Conservation (phyloP, 2,888 invertebrate species). For the Pyrrhosoma nymphula region DNA sequence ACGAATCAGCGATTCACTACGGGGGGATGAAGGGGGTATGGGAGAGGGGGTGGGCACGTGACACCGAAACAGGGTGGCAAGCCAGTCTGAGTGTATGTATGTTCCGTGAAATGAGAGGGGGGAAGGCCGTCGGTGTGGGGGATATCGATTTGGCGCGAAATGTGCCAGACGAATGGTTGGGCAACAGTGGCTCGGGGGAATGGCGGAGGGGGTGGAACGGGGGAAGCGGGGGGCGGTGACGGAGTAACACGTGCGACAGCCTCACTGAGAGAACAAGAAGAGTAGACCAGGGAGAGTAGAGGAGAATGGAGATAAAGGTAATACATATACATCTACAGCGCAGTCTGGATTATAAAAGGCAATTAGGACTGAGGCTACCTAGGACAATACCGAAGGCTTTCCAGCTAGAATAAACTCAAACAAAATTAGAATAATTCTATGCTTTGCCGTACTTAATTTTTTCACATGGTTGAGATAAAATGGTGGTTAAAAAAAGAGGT, state of each 20-base stretch:
- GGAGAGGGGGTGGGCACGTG: slow-evolving; percentile 7
- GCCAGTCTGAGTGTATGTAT: background rate
- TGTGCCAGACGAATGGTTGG: slow-evolving; percentile 64
- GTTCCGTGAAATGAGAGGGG: slow-evolving; percentile 37
- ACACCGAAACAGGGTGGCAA: slow-evolving; percentile 48
- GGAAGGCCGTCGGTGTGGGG: background rate
- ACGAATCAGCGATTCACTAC: background rate
- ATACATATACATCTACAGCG: no score
- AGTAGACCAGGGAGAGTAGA: background rate
- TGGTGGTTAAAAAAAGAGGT: no score
- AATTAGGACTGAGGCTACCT: no score
- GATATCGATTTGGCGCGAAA: slow-evolving; percentile 58
- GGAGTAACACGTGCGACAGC: background rate
- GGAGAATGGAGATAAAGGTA: background rate
- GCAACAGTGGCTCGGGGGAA: slow-evolving; percentile 28
- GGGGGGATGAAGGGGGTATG: background rate
- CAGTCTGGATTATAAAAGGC: no score
- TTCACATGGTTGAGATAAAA: no score
- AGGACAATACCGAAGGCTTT: no score
- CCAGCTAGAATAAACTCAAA: no score
- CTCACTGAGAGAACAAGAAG: background rate
- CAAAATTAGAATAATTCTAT: no score
- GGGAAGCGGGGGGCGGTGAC: background rate
- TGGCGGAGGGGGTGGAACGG: background rate
- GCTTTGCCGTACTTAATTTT: no score